Evolutionary conservation across 2,888 invertebrate genomes (phyloP).

Genomic region (Drosophila robusta): DNA sequence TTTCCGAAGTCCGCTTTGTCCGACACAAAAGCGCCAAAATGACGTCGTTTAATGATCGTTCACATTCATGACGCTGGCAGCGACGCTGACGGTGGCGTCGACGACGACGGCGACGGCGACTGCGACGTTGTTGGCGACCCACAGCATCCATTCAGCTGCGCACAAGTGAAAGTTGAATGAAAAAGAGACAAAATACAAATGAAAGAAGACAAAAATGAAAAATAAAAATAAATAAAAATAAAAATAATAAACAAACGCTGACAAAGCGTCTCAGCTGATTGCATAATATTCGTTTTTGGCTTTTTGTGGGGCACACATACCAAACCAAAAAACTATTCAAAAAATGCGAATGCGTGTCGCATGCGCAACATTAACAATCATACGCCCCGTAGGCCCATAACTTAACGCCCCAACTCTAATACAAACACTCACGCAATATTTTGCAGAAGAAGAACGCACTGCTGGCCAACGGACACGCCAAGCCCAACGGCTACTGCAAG

Average conservation of each 20-base stretch:
- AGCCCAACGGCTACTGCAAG: conserved; percentile 74
- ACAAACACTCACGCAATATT: neutral
- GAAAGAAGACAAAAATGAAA: conserved; percentile 36
- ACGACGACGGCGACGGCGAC: conserved; percentile 1
- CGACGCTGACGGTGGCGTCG: conserved; percentile 9
- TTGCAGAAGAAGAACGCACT: conserved; percentile 64
- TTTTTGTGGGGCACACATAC: conserved; percentile 28
- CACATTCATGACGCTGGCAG: conserved; percentile 11
- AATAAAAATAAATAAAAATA: conserved; percentile 27
- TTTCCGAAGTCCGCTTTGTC: conserved; percentile 45
- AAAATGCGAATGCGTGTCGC: conserved; percentile 21
- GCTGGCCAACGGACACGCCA: conserved; percentile 66
- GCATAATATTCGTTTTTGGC: conserved; percentile 48
- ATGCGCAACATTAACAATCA: conserved; percentile 32
- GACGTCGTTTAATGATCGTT: conserved; percentile 71
- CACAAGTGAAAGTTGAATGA: conserved; percentile 73
- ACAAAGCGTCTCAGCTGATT: conserved; percentile 53
- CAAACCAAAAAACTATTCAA: neutral
- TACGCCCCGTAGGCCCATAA: conserved; percentile 19
- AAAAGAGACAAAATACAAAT: conserved; percentile 31
- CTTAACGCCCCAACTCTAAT: neutral
- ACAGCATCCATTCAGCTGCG: conserved; percentile 65
- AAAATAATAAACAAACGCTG: conserved; percentile 60
- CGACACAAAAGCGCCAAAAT: conserved; percentile 56
- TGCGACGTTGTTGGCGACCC: conserved; percentile 31